phyloP scores from a whole-genome alignment of 92 coral and sea anemone species.

The Zoanthus gigantus region DNA sequence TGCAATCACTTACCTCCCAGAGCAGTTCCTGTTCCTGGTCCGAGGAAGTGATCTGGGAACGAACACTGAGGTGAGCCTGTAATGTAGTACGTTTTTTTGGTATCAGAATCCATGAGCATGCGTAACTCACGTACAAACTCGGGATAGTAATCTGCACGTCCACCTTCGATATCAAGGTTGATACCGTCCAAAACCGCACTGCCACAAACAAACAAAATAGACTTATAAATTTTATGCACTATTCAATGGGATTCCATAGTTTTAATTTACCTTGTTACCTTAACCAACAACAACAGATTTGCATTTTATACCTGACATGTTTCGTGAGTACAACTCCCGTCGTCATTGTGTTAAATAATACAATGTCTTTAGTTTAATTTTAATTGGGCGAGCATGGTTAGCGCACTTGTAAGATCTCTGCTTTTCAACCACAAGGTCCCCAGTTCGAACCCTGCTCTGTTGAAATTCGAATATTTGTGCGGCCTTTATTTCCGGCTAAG shows the following conservation, averaged over 20 bases:
- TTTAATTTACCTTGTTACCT: neutral
- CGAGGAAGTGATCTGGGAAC: conserved; percentile 80
- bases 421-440: too few species aligned
- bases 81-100: conserved; percentile 66
- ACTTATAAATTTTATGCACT: too few species aligned
- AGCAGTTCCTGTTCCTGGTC: conserved; percentile 83
- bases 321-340: too few species aligned
- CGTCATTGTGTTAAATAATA: too few species aligned
- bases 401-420: too few species aligned
- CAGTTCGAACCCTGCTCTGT: too few species aligned
- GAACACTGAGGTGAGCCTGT: conserved; percentile 93
- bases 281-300: too few species aligned
- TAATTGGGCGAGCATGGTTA: too few species aligned
- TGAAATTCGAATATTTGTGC: too few species aligned
- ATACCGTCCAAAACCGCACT: conserved; percentile 87
- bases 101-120: conserved; percentile 82
- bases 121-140: conserved; percentile 79
- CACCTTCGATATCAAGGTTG: conserved; percentile 88
- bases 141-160: conserved; percentile 65
- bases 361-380: too few species aligned
- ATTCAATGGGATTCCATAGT: neutral
- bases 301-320: too few species aligned
- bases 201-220: neutral
- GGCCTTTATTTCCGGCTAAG: too few species aligned
- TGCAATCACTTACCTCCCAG: neutral